These are phyloP conservation scores for Eidolon helvum DNA, from an alignment of 2,113 vertebrate genomes.

Conservation along the genomic window DNA sequence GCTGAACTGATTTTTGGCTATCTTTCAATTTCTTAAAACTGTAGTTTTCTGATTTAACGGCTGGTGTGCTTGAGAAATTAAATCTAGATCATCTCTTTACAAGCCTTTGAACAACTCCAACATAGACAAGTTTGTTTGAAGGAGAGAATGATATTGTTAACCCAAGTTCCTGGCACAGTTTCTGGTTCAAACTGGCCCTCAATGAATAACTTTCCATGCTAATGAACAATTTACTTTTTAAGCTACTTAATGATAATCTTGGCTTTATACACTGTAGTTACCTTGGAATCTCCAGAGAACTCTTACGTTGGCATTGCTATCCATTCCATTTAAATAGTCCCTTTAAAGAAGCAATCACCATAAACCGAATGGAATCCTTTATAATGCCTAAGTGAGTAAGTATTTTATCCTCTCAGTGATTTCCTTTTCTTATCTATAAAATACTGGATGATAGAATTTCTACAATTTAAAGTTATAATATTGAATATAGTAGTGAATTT, in stretches of 20 bases:
- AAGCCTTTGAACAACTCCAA: neutral
- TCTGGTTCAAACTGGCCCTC: neutral
- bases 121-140: neutral
- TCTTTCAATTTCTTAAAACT: conserved; percentile 21
- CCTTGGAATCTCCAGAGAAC: conserved; percentile 10
- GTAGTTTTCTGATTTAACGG: neutral
- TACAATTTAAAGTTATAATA: neutral
- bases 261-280: neutral
- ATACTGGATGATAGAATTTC: neutral
- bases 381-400: neutral
- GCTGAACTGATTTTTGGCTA: neutral
- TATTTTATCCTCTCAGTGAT: neutral
- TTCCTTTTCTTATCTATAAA: neutral
- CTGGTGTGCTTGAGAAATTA: neutral
- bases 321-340: neutral
- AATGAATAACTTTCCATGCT: neutral
- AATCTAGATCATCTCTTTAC: neutral
- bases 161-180: conserved; percentile 2
- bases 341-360: conserved; percentile 28
- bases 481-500: neutral
- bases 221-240: conserved; percentile 37
- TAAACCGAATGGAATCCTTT: neutral
- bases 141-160: neutral
- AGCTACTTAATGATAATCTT: conserved; percentile 22
- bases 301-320: conserved; percentile 14